Evolutionary conservation across 2,113 vertebrate species (phyloP).

Genomic region (Crotalus tigris): DNA sequence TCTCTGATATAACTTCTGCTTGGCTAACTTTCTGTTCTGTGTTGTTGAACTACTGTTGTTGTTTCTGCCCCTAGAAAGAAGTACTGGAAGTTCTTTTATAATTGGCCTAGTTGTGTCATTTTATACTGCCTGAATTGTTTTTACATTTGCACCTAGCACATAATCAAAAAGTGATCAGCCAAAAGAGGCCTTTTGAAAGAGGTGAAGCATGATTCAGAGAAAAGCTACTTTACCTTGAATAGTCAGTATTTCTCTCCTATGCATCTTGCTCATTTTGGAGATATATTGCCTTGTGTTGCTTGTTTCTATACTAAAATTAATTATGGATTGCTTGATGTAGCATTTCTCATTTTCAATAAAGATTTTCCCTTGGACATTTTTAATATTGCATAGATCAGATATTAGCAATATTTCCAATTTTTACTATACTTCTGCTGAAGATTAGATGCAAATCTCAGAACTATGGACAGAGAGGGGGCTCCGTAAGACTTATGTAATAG

Average conservation of each 20-base stretch:
- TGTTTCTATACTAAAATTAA: not conserved
- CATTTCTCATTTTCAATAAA: not conserved
- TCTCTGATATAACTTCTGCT: constrained; percentile 41
- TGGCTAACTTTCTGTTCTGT: not conserved
- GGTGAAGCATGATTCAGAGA: constrained; percentile 9
- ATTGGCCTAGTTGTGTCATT: not conserved
- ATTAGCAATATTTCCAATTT: not conserved
- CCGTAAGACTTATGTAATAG: not conserved
- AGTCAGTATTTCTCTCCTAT: not conserved
- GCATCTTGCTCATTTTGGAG: not conserved
- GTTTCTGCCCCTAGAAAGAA: constrained; percentile 3
- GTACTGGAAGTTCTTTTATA: not conserved
- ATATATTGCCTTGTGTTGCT: not conserved
- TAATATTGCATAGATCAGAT: not conserved
- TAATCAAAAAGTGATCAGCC: not conserved
- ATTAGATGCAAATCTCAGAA: not conserved
- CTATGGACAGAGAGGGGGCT: not conserved
- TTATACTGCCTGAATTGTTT: constrained; percentile 1
- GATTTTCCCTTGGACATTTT: not conserved
- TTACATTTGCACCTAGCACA: not conserved
- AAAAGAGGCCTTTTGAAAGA: not conserved
- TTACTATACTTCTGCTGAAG: not conserved
- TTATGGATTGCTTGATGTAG: not conserved
- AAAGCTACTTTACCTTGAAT: not conserved
- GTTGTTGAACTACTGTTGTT: constrained; percentile 32